These are phyloP conservation scores for Antennarius striatus DNA, from an alignment of 2,113 vertebrate genomes.

Conservation along the genomic window DNA sequence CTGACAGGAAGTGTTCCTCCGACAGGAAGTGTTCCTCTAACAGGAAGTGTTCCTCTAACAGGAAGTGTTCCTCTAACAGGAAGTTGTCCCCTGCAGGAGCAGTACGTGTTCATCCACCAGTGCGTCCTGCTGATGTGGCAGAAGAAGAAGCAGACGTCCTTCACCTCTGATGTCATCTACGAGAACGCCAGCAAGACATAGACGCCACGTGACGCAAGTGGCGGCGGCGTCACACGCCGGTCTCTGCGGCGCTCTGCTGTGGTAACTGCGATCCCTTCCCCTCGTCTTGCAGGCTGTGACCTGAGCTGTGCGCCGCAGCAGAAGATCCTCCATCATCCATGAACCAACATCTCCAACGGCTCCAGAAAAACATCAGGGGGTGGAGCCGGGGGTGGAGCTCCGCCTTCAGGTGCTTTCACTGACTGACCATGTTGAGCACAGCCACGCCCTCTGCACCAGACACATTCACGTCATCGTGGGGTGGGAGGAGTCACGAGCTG, in stretches of 20 bases:
- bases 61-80: too few species aligned
- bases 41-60: too few species aligned
- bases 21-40: too few species aligned
- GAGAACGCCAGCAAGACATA: constrained; percentile 97
- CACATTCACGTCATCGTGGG: constrained; percentile 9
- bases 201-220: background rate
- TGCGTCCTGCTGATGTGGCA: constrained; percentile 96
- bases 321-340: constrained; percentile 61
- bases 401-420: constrained; percentile 88
- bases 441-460: constrained; percentile 32
- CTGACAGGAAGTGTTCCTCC: too few species aligned
- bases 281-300: constrained; percentile 53
- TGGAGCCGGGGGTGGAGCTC: constrained; percentile 72
- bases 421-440: constrained; percentile 56
- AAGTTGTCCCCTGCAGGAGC: constrained; percentile 80
- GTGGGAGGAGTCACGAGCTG: constrained; percentile 6
- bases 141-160: constrained; percentile 92
- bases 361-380: constrained; percentile 9
- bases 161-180: constrained; percentile 92
- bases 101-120: constrained; percentile 98
- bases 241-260: background rate
- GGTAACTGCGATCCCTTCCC: background rate
- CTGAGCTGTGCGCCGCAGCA: constrained; percentile 78
- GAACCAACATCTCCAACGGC: constrained; percentile 49
- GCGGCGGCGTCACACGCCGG: constrained; percentile 34